These are phyloP conservation scores for Thripadectes ignobilis DNA, from an alignment of 2,797 vertebrate genomes.

Conservation along the genomic window DNA sequence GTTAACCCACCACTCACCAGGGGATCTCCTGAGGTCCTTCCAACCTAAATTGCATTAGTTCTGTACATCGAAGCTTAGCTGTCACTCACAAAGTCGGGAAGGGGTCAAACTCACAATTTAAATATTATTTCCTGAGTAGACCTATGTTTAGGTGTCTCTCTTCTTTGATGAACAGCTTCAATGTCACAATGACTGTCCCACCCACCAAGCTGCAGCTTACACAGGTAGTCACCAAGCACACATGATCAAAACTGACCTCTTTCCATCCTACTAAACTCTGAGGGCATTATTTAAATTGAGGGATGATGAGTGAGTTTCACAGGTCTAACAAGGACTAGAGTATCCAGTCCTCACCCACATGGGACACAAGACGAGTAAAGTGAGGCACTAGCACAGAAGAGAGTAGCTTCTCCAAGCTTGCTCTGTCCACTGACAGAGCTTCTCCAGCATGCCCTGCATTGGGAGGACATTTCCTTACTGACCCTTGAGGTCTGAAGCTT, in stretches of 20 bases:
- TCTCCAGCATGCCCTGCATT: neutral
- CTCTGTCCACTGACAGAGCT: neutral
- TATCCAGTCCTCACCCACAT: neutral
- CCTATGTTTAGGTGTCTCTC: neutral
- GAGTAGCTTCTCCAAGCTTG: neutral
- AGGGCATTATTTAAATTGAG: neutral
- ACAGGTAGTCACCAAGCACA: neutral
- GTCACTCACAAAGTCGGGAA: neutral
- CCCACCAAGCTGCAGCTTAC: neutral
- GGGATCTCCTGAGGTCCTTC: neutral
- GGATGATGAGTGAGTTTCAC: neutral
- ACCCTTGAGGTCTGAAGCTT: neutral
- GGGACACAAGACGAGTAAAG: neutral
- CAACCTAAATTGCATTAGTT: neutral
- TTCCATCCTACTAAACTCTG: neutral
- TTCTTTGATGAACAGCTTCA: neutral
- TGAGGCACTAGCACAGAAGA: rapidly evolving
- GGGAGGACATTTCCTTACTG: neutral
- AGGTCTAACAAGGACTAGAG: neutral
- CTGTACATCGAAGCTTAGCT: neutral
- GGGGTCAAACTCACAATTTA: neutral
- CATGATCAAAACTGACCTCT: neutral
- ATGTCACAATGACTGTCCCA: neutral
- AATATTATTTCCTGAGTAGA: neutral
- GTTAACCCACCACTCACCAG: neutral